Percentiles rank a stretch among this genome's conserved stretches.
Conservation (phyloP, 2,888 invertebrate genomes). For the Cosmorhoe ocellata region DNA sequence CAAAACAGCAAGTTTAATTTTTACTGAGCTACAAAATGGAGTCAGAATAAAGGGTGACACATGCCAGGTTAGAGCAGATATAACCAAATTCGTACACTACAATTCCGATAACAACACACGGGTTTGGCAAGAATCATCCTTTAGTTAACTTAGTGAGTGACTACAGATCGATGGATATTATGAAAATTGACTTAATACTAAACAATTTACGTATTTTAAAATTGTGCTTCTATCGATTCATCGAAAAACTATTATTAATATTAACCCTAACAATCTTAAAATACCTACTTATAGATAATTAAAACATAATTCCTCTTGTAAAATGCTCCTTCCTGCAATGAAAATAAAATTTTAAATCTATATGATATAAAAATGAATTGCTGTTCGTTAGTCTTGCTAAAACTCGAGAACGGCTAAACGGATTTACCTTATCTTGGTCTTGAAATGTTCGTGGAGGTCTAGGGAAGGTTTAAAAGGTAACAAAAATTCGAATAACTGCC, state of each 20-base stretch:
- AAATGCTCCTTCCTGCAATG: constrained; percentile 31
- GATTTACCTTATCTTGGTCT: no score
- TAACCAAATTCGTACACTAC: no score
- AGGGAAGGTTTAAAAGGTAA: no score
- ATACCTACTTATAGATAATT: constrained; percentile 13
- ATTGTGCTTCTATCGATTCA: constrained; percentile 34
- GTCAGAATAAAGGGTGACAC: neutral
- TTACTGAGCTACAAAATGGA: constrained; percentile 1
- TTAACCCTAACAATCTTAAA: constrained; percentile 19
- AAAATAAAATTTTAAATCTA: neutral
- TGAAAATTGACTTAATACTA: constrained; percentile 29
- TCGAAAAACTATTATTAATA: constrained; percentile 19
- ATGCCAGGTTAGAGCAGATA: neutral
- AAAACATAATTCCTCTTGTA: constrained; percentile 19
- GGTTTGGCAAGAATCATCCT: neutral
- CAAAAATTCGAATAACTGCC: no score
- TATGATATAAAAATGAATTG: no score
- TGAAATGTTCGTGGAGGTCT: no score
- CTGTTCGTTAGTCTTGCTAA: no score
- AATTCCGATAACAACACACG: no score
- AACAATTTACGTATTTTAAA: constrained; percentile 43
- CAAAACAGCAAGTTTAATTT: constrained; percentile 5
- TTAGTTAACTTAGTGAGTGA: neutral
- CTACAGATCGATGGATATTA: constrained; percentile 14
- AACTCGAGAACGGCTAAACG: no score